These are phyloP conservation scores for Peromyscus nudipes DNA, from an alignment of 2,797 vertebrate species.

Conservation along the genomic window DNA sequence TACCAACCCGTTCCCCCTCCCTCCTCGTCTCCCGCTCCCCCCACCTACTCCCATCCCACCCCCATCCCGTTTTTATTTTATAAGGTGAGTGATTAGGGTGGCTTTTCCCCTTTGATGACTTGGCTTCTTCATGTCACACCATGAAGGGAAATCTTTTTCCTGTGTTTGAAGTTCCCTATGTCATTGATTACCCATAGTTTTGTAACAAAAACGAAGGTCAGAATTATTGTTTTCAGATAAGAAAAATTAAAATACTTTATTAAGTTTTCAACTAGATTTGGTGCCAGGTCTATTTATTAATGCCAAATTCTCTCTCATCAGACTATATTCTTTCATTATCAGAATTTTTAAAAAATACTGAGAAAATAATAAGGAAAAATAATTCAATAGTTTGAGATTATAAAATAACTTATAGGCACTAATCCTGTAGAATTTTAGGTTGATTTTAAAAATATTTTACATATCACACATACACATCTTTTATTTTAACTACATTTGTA, in stretches of 20 bases:
- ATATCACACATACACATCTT: not conserved
- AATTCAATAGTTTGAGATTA: not conserved
- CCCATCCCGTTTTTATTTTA: not conserved
- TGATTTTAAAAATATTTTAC: constrained; percentile 20
- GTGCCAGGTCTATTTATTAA: not conserved
- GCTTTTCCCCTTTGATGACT: not conserved
- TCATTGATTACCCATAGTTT: not conserved
- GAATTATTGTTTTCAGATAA: not conserved
- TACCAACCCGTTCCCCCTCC: no score
- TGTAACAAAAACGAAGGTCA: not conserved
- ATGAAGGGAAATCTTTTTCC: not conserved
- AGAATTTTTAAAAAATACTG: not conserved
- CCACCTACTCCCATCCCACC: no score
- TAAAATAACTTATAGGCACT: constrained; percentile 27
- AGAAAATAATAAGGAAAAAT: not conserved
- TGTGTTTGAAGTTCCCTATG: not conserved
- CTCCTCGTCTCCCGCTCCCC: no score
- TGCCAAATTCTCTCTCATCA: not conserved
- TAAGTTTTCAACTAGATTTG: not conserved
- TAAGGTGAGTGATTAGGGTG: not conserved
- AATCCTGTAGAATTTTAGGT: not conserved
- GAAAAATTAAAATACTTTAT: not conserved
- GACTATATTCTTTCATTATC: not conserved
- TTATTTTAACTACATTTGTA: constrained; percentile 32
- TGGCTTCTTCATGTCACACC: not conserved